Evolutionary conservation across 2,113 vertebrate genomes (phyloP).

Genomic region (Colinus virginianus): DNA sequence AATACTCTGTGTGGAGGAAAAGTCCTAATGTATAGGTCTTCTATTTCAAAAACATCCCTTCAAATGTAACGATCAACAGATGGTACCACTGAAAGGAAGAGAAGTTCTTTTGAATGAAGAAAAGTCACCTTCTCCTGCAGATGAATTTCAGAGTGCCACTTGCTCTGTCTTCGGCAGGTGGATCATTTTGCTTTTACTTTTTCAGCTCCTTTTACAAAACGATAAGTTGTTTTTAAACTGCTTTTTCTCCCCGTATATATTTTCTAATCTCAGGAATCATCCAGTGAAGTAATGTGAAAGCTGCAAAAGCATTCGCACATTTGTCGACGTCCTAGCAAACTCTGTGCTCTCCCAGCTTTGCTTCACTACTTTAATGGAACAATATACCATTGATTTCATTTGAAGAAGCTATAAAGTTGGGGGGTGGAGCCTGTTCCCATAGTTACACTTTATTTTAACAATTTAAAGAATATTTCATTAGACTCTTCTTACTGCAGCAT

Average conservation of each 20-base stretch:
- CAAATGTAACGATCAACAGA: not conserved
- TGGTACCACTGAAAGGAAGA: not conserved
- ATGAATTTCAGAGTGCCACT: not conserved
- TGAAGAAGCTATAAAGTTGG: not conserved
- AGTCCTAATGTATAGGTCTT: not conserved
- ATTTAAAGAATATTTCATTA: slow-evolving; percentile 48
- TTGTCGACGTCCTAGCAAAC: not conserved
- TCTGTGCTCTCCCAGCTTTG: not conserved
- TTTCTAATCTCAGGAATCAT: not conserved
- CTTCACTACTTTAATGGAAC: not conserved
- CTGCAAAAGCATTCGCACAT: not conserved
- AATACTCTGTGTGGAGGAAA: not conserved
- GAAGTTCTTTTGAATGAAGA: slow-evolving; percentile 2
- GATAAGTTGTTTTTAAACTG: not conserved
- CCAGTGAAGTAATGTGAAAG: not conserved
- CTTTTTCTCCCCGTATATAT: not conserved
- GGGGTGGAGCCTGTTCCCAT: not conserved
- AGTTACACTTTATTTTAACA: not conserved
- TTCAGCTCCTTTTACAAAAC: not conserved
- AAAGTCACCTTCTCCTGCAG: not conserved
- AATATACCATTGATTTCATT: not conserved
- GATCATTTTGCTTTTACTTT: not conserved
- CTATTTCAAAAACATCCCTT: not conserved
- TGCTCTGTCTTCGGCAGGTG: not conserved
- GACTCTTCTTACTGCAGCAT: not conserved